A percentile compares a stretch with the other conserved stretches of the same genome.
These are phyloP conservation scores for Cataglyphis rosenhaueri DNA, from an alignment of 2,888 invertebrate species.

Conservation along the genomic window DNA sequence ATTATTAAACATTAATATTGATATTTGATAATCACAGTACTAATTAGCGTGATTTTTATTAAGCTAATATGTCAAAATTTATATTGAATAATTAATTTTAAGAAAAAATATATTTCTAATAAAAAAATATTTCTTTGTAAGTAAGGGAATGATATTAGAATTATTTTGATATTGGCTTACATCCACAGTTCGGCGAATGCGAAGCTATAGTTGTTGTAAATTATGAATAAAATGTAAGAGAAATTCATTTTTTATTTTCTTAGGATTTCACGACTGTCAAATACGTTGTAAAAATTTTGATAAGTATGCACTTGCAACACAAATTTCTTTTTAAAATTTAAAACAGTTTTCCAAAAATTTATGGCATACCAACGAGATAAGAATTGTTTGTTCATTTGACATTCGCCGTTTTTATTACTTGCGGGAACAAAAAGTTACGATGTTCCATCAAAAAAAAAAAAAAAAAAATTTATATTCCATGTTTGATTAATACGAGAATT, in stretches of 20 bases:
- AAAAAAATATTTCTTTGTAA: background rate
- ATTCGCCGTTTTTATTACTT: slow-evolving; percentile 20
- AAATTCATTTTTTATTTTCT: slow-evolving; percentile 13
- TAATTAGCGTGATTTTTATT: background rate
- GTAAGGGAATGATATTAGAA: background rate
- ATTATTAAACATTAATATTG: background rate
- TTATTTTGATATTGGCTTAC: background rate
- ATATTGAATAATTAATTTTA: background rate
- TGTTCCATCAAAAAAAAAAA: background rate
- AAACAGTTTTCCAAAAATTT: slow-evolving; percentile 23
- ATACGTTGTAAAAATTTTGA: slow-evolving; percentile 5
- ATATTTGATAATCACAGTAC: background rate
- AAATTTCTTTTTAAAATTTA: background rate
- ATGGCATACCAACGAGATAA: slow-evolving; percentile 27
- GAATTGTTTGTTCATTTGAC: slow-evolving; percentile 2
- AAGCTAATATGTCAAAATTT: background rate
- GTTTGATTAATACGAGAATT: slow-evolving; percentile 7
- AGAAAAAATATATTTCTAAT: background rate
- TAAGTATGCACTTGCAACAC: background rate
- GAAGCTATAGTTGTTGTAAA: background rate
- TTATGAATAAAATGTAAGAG: background rate
- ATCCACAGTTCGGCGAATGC: background rate
- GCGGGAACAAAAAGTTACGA: background rate
- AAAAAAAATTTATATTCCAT: slow-evolving; percentile 19
- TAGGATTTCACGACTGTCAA: background rate